Conservation (phyloP, 2,113 vertebrate species). For the Sakesphorus luctuosus region DNA sequence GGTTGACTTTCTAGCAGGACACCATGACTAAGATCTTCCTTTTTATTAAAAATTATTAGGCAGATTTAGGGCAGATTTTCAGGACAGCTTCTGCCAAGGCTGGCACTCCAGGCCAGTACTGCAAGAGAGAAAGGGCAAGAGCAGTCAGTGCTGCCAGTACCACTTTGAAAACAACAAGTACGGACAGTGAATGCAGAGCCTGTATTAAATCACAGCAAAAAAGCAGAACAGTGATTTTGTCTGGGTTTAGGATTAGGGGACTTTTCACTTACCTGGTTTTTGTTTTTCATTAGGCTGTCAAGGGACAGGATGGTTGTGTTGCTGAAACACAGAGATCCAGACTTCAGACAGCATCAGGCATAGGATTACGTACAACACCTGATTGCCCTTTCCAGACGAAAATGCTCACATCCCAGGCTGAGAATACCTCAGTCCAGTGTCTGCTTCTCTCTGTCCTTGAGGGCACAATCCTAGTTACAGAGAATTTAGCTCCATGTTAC, state of each 20-base stretch:
- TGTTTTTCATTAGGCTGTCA: background rate
- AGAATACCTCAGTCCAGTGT: background rate
- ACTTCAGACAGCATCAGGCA: background rate
- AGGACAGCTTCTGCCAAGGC: background rate
- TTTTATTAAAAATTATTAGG: background rate
- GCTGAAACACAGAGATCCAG: background rate
- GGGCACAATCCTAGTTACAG: background rate
- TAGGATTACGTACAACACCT: background rate
- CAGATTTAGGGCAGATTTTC: background rate
- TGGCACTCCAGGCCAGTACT: background rate
- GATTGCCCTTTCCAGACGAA: background rate
- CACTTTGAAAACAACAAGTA: background rate
- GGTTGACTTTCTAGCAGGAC: background rate
- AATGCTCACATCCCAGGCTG: background rate
- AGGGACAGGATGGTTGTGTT: background rate
- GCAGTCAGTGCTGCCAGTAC: background rate
- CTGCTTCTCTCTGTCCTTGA: background rate
- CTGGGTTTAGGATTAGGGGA: background rate
- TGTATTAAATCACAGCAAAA: background rate
- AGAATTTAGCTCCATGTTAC: background rate
- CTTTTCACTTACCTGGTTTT: background rate
- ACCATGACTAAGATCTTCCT: background rate
- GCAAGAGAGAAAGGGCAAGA: background rate
- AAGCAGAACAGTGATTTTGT: background rate
- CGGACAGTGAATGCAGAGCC: background rate